phyloP scores from a whole-genome alignment of 1,140 invertebrate species.

The Nasonia longicornis region DNA sequence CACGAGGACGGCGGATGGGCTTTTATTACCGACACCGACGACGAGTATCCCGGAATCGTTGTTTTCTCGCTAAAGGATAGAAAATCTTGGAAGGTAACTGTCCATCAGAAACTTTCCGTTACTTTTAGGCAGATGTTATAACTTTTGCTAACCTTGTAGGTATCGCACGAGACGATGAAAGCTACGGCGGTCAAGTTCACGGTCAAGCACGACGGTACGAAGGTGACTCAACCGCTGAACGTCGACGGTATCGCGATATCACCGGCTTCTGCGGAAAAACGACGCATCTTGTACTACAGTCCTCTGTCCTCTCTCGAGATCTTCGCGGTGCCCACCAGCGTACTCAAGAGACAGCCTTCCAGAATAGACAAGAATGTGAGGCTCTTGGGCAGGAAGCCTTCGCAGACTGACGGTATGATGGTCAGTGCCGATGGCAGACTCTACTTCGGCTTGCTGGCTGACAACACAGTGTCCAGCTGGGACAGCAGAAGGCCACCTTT shows the following conservation, averaged over 20 bases:
- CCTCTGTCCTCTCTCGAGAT: slow-evolving; percentile 72
- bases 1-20: slow-evolving; percentile 73
- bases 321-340: slow-evolving; percentile 70
- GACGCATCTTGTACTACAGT: slow-evolving; percentile 73
- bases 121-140: not conserved
- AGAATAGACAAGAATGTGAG: slow-evolving; percentile 63
- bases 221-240: slow-evolving; percentile 64
- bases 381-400: slow-evolving; percentile 69
- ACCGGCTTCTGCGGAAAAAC: slow-evolving; percentile 57
- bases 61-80: slow-evolving; percentile 72
- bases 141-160: not conserved
- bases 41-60: slow-evolving; percentile 74
- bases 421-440: slow-evolving; percentile 75
- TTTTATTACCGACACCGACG: slow-evolving; percentile 75
- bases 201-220: slow-evolving; percentile 66
- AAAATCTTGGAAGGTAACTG: slow-evolving; percentile 73
- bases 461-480: slow-evolving; percentile 74
- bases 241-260: slow-evolving; percentile 76
- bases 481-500: slow-evolving; percentile 61
- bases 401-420: slow-evolving; percentile 75
- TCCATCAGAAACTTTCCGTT: not conserved
- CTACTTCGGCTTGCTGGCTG: slow-evolving; percentile 73
- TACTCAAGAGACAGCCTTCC: slow-evolving; percentile 65
- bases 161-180: slow-evolving; percentile 66
- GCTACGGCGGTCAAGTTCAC: slow-evolving; percentile 69